These are phyloP conservation scores for Drepana falcataria DNA, from an alignment of 2,888 invertebrate genomes.

Conservation along the genomic window DNA sequence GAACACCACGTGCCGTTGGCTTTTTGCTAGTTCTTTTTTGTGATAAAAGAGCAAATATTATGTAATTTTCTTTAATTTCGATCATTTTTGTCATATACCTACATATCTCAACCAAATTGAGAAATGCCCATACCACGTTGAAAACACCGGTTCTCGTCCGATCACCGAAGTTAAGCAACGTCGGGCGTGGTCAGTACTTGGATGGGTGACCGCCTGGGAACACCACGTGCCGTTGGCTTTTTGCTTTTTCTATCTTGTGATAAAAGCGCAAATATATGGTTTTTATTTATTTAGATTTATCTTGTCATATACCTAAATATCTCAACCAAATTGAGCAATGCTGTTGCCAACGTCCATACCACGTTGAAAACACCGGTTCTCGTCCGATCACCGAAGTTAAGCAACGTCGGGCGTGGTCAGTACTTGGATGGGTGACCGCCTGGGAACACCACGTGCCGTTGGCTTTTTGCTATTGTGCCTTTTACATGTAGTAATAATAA, in stretches of 20 bases:
- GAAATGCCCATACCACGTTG: too few species aligned
- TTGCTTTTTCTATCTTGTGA: too few species aligned
- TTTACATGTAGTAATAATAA: too few species aligned
- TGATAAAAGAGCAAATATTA: slow-evolving; percentile 4
- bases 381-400: slow-evolving; percentile 76
- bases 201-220: slow-evolving; percentile 64
- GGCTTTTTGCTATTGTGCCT: slow-evolving; percentile 34
- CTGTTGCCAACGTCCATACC: slow-evolving; percentile 52
- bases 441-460: slow-evolving; percentile 66
- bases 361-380: slow-evolving; percentile 71
- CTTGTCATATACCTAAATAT: too few species aligned
- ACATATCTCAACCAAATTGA: too few species aligned
- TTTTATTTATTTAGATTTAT: too few species aligned
- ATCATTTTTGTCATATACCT: too few species aligned
- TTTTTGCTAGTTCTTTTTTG: slow-evolving; percentile 25
- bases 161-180: slow-evolving; percentile 74
- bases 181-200: slow-evolving; percentile 73
- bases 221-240: too few species aligned
- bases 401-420: slow-evolving; percentile 72
- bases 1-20: slow-evolving; percentile 38
- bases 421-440: slow-evolving; percentile 74
- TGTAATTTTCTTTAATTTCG: too few species aligned
- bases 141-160: slow-evolving; percentile 56
- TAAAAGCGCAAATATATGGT: too few species aligned
- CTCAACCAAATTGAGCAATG: too few species aligned